These are phyloP conservation scores for Chondrosia reniformis DNA, from an alignment of 37 sponge, comb jelly and placozoan species.

Conservation along the genomic window DNA sequence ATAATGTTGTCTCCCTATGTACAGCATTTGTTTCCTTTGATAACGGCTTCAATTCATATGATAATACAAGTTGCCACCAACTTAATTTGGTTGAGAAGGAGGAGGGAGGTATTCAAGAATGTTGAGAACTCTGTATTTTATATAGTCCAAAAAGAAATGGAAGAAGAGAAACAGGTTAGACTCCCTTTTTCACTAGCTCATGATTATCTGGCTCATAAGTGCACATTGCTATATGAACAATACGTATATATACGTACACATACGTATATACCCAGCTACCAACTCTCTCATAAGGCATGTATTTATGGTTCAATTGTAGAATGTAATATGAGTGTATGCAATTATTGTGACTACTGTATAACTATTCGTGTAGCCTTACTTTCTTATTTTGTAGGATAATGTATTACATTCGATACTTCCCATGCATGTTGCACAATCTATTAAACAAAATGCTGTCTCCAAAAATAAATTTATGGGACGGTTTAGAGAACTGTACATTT, in stretches of 20 bases:
- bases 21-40: no score
- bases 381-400: constrained; percentile 28
- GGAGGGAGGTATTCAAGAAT: neutral
- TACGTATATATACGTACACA: neutral
- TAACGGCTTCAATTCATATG: no score
- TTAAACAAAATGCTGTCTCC: neutral
- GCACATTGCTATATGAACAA: neutral
- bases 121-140: neutral
- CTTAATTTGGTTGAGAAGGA: no score
- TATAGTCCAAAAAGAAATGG: neutral
- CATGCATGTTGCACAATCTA: constrained; percentile 18
- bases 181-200: neutral
- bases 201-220: neutral
- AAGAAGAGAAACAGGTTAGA: constrained; percentile 10
- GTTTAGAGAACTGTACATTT: constrained; percentile 39
- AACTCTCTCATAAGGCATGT: no score
- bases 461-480: neutral
- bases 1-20: no score
- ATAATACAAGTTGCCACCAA: no score
- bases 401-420: constrained; percentile 40
- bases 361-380: neutral
- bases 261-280: neutral
- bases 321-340: neutral
- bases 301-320: no score
- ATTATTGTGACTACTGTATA: neutral